Evolutionary conservation across 1,140 invertebrate genomes (phyloP), one percentile per base, ranked within the genome.

Genomic region (Nephila pilipes): DNA sequence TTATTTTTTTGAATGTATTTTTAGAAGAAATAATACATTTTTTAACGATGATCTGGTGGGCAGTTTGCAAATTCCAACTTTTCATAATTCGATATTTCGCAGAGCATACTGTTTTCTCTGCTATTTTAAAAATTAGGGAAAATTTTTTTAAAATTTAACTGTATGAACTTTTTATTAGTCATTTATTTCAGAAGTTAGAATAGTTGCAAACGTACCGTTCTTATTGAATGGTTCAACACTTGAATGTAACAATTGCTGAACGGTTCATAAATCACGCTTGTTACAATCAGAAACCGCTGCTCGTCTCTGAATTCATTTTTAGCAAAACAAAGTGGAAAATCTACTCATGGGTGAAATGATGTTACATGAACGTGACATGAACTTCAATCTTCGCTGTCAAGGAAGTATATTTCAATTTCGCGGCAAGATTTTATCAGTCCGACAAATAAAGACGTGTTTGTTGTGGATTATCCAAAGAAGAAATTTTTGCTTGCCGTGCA

Each of bases 311-410:
- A 16, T 32, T 75, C 69, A 6, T 20, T 32, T 75, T 6, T 0
- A 5, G 14, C 63, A 75, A 32, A 75, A 75, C 69, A 75, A 75
- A 75, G 29, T 25, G 29, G 12, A 16, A 75, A 75, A 75, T 6
- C 69, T 29, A 75, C 69, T 75, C 69, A 32, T 18, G 46, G 46
- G 12, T 46, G 46, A 46, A 46, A 0, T 29, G 69, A 32, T 36
- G 29, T 29, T 16, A 32, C 29, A 0, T 75, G 69, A 75, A 75
- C 69, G 69, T 75, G 69, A 75, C 25, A 29, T 36, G 69, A 75
- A 75, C 25, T 75, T 75, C 69, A 75, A 75, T 36, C 14, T 75
- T 75, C 14, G 18, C 29, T 75, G 69, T 18, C 69, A 75, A 75
- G 69, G 32, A 75, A 36, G 69, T 18, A 6, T 18, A 29, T 75